Conservation (phyloP, 1,140 invertebrate species). For the Drosophila albomicans region DNA sequence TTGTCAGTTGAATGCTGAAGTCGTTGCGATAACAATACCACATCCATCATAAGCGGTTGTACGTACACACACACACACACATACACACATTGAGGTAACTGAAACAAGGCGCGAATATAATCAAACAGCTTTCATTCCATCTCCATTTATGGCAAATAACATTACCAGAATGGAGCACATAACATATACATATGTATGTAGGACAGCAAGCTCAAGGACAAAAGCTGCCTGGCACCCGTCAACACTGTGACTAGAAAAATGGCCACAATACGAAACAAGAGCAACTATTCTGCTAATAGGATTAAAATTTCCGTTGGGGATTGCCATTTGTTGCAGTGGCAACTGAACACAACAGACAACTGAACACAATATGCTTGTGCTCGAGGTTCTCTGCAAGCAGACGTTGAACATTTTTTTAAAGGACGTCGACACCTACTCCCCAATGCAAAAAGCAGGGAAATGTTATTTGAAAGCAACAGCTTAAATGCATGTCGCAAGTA, state of each 20-base stretch:
- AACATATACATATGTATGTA: conserved; percentile 1
- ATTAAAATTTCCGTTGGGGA: conserved; percentile 58
- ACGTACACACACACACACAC: no score
- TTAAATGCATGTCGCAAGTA: no score
- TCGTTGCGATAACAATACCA: conserved; percentile 3
- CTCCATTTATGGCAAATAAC: conserved; percentile 32
- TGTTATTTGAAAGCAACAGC: no score
- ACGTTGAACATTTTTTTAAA: neutral
- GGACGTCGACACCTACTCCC: neutral
- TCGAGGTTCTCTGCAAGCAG: neutral
- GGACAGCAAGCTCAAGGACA: conserved; percentile 65
- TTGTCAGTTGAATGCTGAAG: neutral
- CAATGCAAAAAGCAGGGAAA: neutral
- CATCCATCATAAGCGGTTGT: neutral
- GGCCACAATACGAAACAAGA: conserved; percentile 60
- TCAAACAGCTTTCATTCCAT: conserved; percentile 39
- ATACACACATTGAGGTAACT: neutral
- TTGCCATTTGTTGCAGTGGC: conserved; percentile 15
- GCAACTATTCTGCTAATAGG: conserved; percentile 66
- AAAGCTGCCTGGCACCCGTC: conserved; percentile 10
- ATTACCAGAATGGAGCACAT: conserved; percentile 1
- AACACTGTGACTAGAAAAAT: conserved; percentile 50
- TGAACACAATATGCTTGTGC: neutral
- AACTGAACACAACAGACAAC: neutral
- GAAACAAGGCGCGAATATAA: conserved; percentile 35